phyloP scores from a whole-genome alignment of 1,140 invertebrate genomes.

The Drosophila sp. region DNA sequence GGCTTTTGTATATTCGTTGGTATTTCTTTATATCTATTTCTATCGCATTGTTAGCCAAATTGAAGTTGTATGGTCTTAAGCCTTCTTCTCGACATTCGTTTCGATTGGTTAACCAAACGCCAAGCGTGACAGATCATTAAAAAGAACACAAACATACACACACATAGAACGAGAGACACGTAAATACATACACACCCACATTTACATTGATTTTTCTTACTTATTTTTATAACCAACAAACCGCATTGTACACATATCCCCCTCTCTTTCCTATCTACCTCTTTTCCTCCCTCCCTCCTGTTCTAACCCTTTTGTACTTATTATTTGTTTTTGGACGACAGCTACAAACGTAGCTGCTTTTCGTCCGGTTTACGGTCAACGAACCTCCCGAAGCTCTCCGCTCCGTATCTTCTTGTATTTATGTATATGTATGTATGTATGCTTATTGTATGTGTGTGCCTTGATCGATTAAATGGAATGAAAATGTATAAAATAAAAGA shows the following conservation, averaged over 20 bases:
- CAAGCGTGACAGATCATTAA: constrained; percentile 37
- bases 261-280: constrained; percentile 7
- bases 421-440: constrained; percentile 40
- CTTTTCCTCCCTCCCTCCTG: background rate
- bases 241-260: constrained; percentile 45
- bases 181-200: background rate
- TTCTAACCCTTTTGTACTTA: constrained; percentile 20
- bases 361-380: constrained; percentile 80
- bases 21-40: background rate
- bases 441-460: constrained; percentile 52
- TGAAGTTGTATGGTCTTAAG: constrained; percentile 36
- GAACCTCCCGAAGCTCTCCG: constrained; percentile 51
- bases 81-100: constrained; percentile 37
- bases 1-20: background rate
- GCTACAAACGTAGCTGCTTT: constrained; percentile 49
- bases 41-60: constrained; percentile 41
- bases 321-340: constrained; percentile 46
- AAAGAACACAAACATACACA: constrained; percentile 17
- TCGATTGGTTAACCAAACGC: constrained; percentile 41
- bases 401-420: constrained; percentile 55
- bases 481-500: constrained; percentile 57
- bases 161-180: constrained; percentile 5
- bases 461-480: constrained; percentile 68
- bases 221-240: constrained; percentile 51
- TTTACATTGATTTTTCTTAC: constrained; percentile 34